Evolutionary conservation across 1,140 invertebrate genomes (phyloP), one percentile per base, ranked within the genome.

Genomic region (Cydia pomonella): DNA sequence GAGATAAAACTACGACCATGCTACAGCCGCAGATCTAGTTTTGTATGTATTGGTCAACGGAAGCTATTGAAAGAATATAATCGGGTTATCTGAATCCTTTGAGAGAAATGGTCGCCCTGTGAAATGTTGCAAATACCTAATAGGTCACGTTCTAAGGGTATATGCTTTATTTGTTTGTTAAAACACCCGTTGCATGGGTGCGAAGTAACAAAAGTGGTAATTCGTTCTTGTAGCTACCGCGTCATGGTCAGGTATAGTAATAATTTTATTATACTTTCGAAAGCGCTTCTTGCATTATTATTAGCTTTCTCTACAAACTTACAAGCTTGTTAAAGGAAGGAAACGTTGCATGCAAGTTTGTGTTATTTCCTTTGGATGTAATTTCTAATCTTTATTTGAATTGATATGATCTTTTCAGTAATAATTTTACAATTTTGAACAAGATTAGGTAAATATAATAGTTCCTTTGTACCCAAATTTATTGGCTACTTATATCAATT

Each of bases 21-120:
- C n/a, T n/a, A n/a, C n/a, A n/a, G n/a, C n/a, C n/a, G n/a, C n/a
- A 69, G 63, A 64, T 33, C 64, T 69, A 69, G 64, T 69, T 69
- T 3, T 29, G 59, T 12, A 10, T 29, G 59, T 12, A 64, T 27
- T 66, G 50, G 13, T 18, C 29, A 69, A 69, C 9, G 64, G 64
- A 29, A n/a, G n/a, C 10, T 25, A 5, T 66, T 33, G 63, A 66
- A 29, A 38, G n/a, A 12, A 21, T 12, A 38, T 69, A 69, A 69
- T 41, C 13, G 64, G 29, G 64, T 69, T 38, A 21, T 64, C 63
- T 41, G n/a, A 38, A 33, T 69, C 64, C n/a, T 69, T 33, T 69
- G 64, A 69, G 29, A 33, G 27, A 18, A 33, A 33, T 33, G 64
- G 29, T 69, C 33, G 18, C 47, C 47, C 47, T 50, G n/a, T 50